Evolutionary conservation across 2,888 invertebrate species (phyloP), one percentile per base, ranked within the genome.

Genomic region (Caradrina clavipalpis): DNA sequence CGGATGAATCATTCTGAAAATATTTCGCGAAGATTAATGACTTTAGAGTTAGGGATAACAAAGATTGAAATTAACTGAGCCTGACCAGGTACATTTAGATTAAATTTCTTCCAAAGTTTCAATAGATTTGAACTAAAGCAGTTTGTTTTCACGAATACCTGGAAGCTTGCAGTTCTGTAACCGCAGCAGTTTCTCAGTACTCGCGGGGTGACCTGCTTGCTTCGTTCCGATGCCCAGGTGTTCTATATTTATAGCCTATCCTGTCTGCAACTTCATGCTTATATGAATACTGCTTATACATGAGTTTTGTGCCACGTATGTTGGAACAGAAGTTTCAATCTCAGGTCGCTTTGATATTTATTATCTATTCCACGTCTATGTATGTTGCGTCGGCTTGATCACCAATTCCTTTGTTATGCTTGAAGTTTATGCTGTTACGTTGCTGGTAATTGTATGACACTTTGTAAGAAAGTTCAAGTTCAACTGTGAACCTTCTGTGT

Each of bases 171-270:
- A n/a, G 54, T 57, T 53, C 49, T 47, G 45, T 60, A 42, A 63
- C 54, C 21, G 69, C 53, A 55, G 54, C 56, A 39, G 56, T 31
- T 68, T 72, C 69, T 80, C 62, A 51, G 80, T 74, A 80, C 61
- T 70, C 47, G 59, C 69, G 49, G 50, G 56, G 69, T 78, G 85
- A 78, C 80, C 84, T 72, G 84, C 56, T 74, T 79, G 74, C 69
- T 70, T 67, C 73, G 55, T 58, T 71, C 39, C 70, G 69, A 72
- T 72, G 71, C 67, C 63, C 83, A 83, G 83, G 84, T 84, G 78
- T 71, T 63, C 57, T 82, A 70, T 84, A 83, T 80, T 82, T 77
- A 67, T 69, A 82, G 50, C 59, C 49, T 67, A 69, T 71, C 64
- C 66, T 76, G 69, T 81, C 72, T 78, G 68, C 64, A 66, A 69